Evolutionary conservation across 1,140 invertebrate genomes (phyloP), one percentile per base, ranked within the genome.

Genomic region (Polypedilum pembai): DNA sequence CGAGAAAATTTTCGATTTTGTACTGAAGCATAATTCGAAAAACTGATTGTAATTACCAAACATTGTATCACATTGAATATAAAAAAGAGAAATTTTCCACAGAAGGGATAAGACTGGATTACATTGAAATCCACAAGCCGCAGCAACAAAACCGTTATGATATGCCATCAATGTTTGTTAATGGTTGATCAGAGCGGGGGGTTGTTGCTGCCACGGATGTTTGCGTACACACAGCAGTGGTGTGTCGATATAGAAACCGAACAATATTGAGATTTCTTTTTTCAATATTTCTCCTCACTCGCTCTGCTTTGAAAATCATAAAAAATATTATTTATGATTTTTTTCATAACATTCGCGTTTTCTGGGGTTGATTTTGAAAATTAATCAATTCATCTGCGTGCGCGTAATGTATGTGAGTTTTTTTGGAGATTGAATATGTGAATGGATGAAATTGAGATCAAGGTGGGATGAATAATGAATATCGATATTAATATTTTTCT

Each of bases 401-500:
- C 8, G 65, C 65, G 65, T 18, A 69, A 8, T 10, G 65, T 69
- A 69, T 66, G 17, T 18, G 17, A 56, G 15, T 56, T 56, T 12
- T 45, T 56, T 56, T 56, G 65, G 65, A 18, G 65, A 20, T 69
- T n/a, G 17, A 18, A 69, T 21, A 56, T 56, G n/a, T n/a, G 8
- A 21, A 69, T 7, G 65, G n/a, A 17, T 15, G 10, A 56, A 17
- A 56, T 56, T 56, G 10, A 21, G 65, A 69, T 69, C 65, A 69
- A 69, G 65, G 65, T 69, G 17, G 24, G 65, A 69, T 69, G 65
- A 69, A 69, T 69, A 69, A 69, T 69, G 65, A 69, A 69, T 69
- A 69, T 69, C 65, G 65, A 69, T 69, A 69, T 69, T 69, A 69
- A 69, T 69, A 69, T 69, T 69, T 17, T 69, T 69, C 18, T 69